Evolutionary conservation across 1,140 invertebrate genomes (phyloP).

Genomic region (Zaprionus ghesquierei): DNA sequence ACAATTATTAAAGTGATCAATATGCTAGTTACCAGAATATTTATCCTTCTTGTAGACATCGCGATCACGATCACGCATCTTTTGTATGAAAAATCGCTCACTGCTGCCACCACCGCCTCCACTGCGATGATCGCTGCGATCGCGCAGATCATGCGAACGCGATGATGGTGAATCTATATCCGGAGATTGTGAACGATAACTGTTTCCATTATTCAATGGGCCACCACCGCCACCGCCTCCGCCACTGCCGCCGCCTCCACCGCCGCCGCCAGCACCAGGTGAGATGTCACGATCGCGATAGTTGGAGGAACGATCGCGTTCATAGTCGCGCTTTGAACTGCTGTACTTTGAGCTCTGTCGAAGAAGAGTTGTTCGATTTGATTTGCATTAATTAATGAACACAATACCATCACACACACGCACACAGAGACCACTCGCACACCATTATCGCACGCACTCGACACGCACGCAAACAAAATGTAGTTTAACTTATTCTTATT

Average conservation of each 20-base stretch:
- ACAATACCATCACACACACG: background rate
- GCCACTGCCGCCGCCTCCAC: conserved; percentile 87
- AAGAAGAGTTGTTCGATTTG: background rate
- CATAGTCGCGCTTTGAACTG: conserved; percentile 84
- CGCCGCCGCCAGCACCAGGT: conserved; percentile 87
- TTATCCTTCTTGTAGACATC: conserved; percentile 95
- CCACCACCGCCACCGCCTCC: conserved; percentile 83
- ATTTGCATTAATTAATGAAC: conserved; percentile 1
- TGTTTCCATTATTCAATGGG: conserved; percentile 89
- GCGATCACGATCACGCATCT: conserved; percentile 93
- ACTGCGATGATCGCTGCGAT: conserved; percentile 84
- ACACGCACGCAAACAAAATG: background rate
- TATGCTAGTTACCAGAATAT: conserved; percentile 86
- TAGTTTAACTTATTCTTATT: background rate
- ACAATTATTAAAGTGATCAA: background rate
- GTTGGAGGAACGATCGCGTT: conserved; percentile 81
- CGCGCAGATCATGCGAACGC: conserved; percentile 84
- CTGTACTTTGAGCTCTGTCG: conserved; percentile 89
- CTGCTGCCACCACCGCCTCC: conserved; percentile 60
- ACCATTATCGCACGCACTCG: too few relatives aligned
- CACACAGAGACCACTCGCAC: background rate
- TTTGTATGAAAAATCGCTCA: conserved; percentile 87
- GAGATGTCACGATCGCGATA: conserved; percentile 82
- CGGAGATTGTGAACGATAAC: conserved; percentile 88
- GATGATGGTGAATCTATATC: conserved; percentile 86